These are phyloP conservation scores for Drosophila sproati DNA, from an alignment of 1,140 invertebrate genomes.

Conservation along the genomic window DNA sequence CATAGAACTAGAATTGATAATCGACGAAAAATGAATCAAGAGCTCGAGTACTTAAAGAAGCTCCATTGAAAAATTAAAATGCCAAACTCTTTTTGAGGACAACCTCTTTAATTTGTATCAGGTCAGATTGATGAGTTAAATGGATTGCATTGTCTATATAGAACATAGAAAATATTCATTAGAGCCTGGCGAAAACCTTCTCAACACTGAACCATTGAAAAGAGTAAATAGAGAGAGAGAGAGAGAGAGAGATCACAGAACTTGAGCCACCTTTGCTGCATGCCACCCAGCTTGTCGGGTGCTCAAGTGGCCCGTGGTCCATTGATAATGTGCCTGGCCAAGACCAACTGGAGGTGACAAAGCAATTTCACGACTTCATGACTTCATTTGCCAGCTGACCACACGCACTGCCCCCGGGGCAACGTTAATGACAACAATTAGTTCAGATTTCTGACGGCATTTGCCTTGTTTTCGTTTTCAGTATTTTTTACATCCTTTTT, in stretches of 20 bases:
- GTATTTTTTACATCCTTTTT: not conserved
- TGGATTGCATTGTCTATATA: no score
- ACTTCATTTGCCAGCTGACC: constrained; percentile 51
- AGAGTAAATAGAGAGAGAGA: no score
- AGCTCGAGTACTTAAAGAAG: no score
- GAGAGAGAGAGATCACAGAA: not conserved
- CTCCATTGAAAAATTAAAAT: no score
- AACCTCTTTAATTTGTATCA: no score
- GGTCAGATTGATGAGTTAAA: no score
- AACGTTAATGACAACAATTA: constrained; percentile 76
- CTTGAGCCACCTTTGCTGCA: constrained; percentile 7
- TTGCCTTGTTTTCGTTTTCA: not conserved
- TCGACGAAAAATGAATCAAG: no score
- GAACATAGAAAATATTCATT: no score
- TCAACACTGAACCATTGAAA: no score
- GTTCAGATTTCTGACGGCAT: constrained; percentile 47
- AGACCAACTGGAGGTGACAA: constrained; percentile 39
- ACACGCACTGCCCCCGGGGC: constrained; percentile 42
- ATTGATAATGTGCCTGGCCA: constrained; percentile 5
- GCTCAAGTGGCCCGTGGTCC: constrained; percentile 42
- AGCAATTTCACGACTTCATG: constrained; percentile 30
- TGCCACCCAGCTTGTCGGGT: constrained; percentile 20
- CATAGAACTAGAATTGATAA: no score
- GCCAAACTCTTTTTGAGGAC: no score
- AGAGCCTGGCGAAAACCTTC: no score